Evolutionary conservation across 2,888 invertebrate genomes (phyloP), one percentile per base, ranked within the genome.

Genomic region (Melinopterus prodromus): DNA sequence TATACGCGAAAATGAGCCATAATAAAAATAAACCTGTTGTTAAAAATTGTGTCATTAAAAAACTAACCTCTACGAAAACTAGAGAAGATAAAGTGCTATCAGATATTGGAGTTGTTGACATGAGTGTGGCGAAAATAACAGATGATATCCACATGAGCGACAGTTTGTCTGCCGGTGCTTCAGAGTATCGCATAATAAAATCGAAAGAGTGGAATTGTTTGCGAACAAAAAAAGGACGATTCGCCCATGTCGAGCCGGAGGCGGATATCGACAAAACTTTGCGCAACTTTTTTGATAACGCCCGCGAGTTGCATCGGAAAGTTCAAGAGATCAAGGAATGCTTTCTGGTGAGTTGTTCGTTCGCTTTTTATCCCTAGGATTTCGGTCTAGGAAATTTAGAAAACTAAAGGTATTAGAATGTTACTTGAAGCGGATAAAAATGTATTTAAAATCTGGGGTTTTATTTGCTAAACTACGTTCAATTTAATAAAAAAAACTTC

Each of bases 1-100:
- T 53, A 53, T 53, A 90, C 16, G 90, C 81, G 69, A 90, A 84
- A 12, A 87, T 83, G 82, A 85, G 90, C 6, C 90, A 89, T 16
- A 89, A 89, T 0, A 37, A 14, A 69, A 6, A 77, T 37, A 53
- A 14, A 26, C 26, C 26, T 2, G 26, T 26, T 3, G 2, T 26
- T 26, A 26, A 26, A 26, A 26, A 26, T 26, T 2, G 3, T 26
- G 1, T 26, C 26, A 26, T 2, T 26, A 1, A 3, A 26, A 26
- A 26, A 26, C 26, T 26, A 14, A 7, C 14, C 7, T 1, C 12
- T 71, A 16, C 9, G 26, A 71, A 26, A 71, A 71, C 26, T 12
- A 16, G 26, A 70, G 70, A 15, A 26, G n/a, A 16, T 26, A 71
- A 71, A 12, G 26, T 26, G 26, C 26, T 26, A 26, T 26, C 26